phyloP scores from a whole-genome alignment of 2,797 vertebrate species.

The Amblyopsis hoosieri region DNA sequence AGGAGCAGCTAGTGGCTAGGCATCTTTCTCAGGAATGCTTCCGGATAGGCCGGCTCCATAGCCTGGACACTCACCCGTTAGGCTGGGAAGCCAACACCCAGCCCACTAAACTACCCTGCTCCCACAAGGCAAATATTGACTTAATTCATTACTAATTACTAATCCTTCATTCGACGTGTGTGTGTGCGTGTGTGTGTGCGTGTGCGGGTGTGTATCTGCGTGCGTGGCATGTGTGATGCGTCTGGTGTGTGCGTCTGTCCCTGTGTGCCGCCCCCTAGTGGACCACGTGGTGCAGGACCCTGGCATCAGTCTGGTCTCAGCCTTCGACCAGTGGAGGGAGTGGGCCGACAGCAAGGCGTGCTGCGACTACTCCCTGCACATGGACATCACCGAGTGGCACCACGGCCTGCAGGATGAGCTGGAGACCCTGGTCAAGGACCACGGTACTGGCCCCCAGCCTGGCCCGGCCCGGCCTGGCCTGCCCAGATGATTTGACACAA shows the following conservation, averaged over 20 bases:
- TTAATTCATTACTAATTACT: no score
- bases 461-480: no score
- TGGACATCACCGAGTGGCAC: slow-evolving; percentile 97
- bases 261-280: slow-evolving; percentile 71
- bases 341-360: slow-evolving; percentile 97
- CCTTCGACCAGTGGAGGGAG: slow-evolving; percentile 95
- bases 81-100: no score
- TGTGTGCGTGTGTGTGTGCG: slow-evolving; percentile 1
- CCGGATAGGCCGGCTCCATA: no score
- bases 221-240: neutral
- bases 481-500: no score
- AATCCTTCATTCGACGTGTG: neutral
- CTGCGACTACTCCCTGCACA: slow-evolving; percentile 96
- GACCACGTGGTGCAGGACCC: slow-evolving; percentile 94
- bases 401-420: slow-evolving; percentile 96
- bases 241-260: slow-evolving; percentile 4
- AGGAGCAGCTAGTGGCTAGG: no score
- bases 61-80: no score
- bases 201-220: slow-evolving; percentile 3
- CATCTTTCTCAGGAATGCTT: no score
- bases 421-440: slow-evolving; percentile 95
- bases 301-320: slow-evolving; percentile 86
- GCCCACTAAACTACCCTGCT: no score
- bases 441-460: slow-evolving; percentile 75
- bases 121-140: no score